phyloP scores from a whole-genome alignment of 2,113 vertebrate species.

The Tragelaphus strepsiceros region DNA sequence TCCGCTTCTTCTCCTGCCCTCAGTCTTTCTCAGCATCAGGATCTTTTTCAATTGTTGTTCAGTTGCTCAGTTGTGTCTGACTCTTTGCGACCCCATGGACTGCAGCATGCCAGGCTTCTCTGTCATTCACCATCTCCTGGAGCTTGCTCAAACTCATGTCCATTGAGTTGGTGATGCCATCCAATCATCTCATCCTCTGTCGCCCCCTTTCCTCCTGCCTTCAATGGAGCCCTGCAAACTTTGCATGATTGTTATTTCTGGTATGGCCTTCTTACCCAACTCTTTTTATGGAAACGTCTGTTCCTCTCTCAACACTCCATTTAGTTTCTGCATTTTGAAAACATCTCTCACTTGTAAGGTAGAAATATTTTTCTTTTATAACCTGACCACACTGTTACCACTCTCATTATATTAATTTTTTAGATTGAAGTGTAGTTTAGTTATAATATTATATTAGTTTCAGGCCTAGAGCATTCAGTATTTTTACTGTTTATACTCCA shows the following conservation, averaged over 20 bases:
- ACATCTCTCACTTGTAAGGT: neutral
- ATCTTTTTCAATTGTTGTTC: neutral
- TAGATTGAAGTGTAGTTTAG: neutral
- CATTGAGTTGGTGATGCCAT: neutral
- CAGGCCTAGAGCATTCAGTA: neutral
- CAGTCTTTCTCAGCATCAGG: neutral
- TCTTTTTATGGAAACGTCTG: neutral
- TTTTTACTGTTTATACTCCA: neutral
- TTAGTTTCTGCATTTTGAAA: neutral
- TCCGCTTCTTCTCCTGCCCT: neutral
- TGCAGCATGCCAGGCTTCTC: neutral
- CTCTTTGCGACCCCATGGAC: neutral
- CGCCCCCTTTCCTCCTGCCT: neutral
- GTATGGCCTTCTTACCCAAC: neutral
- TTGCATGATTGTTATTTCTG: neutral
- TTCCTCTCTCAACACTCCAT: neutral
- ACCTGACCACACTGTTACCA: neutral
- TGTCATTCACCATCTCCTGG: neutral
- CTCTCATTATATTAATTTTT: neutral
- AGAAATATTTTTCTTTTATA: neutral
- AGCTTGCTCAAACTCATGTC: neutral
- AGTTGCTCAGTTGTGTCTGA: neutral
- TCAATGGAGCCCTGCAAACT: neutral
- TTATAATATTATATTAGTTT: neutral
- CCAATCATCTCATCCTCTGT: neutral